Conservation (phyloP, 2,113 vertebrate species). For the Hypomesus transpacificus region DNA sequence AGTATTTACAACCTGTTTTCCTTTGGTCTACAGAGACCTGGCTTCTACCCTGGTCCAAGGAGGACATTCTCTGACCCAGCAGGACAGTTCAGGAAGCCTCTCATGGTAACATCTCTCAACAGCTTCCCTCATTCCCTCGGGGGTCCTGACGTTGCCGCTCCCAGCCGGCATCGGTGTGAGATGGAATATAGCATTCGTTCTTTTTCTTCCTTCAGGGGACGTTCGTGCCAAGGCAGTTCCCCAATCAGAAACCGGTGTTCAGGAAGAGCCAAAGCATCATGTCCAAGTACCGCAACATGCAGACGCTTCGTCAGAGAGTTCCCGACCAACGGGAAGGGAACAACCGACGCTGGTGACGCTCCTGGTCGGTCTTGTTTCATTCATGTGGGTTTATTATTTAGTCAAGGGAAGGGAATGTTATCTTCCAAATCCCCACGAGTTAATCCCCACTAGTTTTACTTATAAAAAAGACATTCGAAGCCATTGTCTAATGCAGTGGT, state of each 20-base stretch:
- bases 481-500: no score
- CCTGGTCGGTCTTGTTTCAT: neutral
- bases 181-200: neutral
- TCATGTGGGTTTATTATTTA: neutral
- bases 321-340: constrained; percentile 57
- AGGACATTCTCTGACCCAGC: constrained; percentile 39
- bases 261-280: constrained; percentile 70
- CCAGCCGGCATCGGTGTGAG: neutral
- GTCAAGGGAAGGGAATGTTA: no score
- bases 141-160: no score
- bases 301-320: constrained; percentile 64
- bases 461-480: neutral
- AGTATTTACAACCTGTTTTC: neutral
- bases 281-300: constrained; percentile 75
- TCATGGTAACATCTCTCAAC: constrained; percentile 60
- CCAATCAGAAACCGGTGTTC: constrained; percentile 67
- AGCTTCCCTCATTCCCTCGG: no score
- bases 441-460: no score
- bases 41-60: constrained; percentile 39
- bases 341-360: constrained; percentile 65
- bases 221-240: constrained; percentile 60
- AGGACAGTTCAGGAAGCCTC: constrained; percentile 59
- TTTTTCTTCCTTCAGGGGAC: constrained; percentile 48
- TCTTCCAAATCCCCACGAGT: no score
- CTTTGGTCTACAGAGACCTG: constrained; percentile 48